Conservation (phyloP, 2,113 vertebrate genomes). For the Sciurus niger region DNA sequence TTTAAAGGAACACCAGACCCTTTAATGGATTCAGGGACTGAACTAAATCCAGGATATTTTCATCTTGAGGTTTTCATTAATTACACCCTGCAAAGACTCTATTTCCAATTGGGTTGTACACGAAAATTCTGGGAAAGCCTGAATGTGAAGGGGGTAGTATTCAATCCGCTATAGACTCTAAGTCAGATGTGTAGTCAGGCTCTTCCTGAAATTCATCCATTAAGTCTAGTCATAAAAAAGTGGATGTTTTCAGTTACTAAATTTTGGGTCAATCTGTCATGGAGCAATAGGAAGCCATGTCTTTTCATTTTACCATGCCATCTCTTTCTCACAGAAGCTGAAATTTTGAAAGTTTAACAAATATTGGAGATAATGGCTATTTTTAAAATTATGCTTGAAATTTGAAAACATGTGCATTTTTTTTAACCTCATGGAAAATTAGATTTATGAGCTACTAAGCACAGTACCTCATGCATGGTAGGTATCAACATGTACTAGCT, state of each 20-base stretch:
- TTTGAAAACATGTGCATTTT: neutral
- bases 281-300: neutral
- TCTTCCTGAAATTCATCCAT: constrained; percentile 33
- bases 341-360: neutral
- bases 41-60: neutral
- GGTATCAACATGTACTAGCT: neutral
- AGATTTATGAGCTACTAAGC: neutral
- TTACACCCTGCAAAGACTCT: neutral
- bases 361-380: neutral
- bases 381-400: neutral
- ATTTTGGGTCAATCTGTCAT: neutral
- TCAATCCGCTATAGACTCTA: neutral
- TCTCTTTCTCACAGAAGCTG: neutral
- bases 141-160: neutral
- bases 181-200: neutral
- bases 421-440: constrained; percentile 29
- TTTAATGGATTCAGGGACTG: neutral
- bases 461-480: neutral
- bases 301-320: neutral
- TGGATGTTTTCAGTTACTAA: neutral
- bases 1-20: neutral
- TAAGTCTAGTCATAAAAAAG: neutral
- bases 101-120: neutral
- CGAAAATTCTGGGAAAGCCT: neutral
- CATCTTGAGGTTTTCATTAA: neutral